Evolutionary conservation across 2,888 invertebrate species (phyloP).

Genomic region (Mythimna ferrago): DNA sequence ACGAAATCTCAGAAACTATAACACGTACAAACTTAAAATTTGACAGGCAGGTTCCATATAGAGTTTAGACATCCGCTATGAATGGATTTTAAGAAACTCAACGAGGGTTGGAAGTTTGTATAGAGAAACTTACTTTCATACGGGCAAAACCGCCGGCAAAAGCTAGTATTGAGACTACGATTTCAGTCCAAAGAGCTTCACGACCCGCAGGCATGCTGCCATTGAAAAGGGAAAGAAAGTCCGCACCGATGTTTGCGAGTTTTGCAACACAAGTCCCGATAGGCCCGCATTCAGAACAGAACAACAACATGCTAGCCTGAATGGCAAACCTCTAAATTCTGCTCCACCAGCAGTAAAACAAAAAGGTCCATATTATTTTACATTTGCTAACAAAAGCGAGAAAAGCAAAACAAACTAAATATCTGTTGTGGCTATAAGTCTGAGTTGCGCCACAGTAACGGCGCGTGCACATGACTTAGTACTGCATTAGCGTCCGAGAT

Average conservation of each 20-base stretch:
- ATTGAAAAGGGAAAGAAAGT: no score
- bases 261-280: neutral
- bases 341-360: slow-evolving; percentile 46
- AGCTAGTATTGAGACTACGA: no score
- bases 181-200: no score
- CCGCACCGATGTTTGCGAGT: neutral
- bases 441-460: slow-evolving; percentile 78
- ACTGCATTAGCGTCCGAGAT: slow-evolving; percentile 87
- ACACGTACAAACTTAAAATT: no score
- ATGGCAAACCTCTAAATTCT: slow-evolving; percentile 43
- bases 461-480: slow-evolving; percentile 87
- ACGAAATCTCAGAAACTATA: no score
- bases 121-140: no score
- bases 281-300: slow-evolving; percentile 20
- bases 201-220: no score
- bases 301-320: slow-evolving; percentile 23
- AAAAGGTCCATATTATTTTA: slow-evolving; percentile 53
- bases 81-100: no score
- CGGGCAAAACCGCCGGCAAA: no score
- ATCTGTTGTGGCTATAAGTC: slow-evolving; percentile 74
- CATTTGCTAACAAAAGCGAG: slow-evolving; percentile 61
- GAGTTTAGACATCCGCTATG: no score
- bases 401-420: slow-evolving; percentile 69
- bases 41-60: no score
- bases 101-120: no score